Base-by-base conservation (phyloP, 1,140 invertebrate species). In the Apis mellifera region DNA sequence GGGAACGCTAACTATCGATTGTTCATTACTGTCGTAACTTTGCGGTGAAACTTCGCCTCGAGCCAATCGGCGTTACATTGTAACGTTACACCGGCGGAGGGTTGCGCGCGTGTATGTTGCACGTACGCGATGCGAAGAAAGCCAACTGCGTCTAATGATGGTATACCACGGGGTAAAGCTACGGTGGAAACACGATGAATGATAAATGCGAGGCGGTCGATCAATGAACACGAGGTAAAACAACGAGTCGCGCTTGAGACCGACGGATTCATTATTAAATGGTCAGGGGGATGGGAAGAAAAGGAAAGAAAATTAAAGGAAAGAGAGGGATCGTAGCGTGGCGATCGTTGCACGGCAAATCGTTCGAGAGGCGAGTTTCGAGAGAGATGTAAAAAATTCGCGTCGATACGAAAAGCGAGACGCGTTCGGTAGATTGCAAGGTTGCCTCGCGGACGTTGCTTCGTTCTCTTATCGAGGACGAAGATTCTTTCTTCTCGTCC, bases 21-120 rank as follows among this genome's bases (percentile, higher is more conserved):
- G 82, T 86, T 76, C 86, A 86, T 87, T 87, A 87, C 78, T 84
- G 86, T 79, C 82, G 81, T 72, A 74, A 75, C 77, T 68, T 57
- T 62, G 78, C 52, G 75, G 65, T 42, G 62, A 57, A 87, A 87
- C 65, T 86, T 84, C 69, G 82, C 69, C 72, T n/a, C 57, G 57
- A 84, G 72, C 76, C 73, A 86, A 87, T 87, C 86, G 81, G 55
- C 69, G 77, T 62, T 60, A 74, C 72, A 62, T 72, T 76, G 72
- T 79, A 72, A 74, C 42, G 21, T 12, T 59, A 62, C 73, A 68
- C 52, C 55, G 64, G 42, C 59, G 32, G 32, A 42, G n/a, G 9
- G 26, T 17, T 19, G 42, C 12, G 21, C n/a, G 42, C 23, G 32
- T n/a, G n/a, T n/a, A n/a, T n/a, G n/a, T 32, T 32, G 32, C 32